Percentiles rank a stretch among this genome's conserved stretches.
These are phyloP conservation scores for Leucopsar rothschildi DNA, from an alignment of 2,113 vertebrate species.

Conservation along the genomic window DNA sequence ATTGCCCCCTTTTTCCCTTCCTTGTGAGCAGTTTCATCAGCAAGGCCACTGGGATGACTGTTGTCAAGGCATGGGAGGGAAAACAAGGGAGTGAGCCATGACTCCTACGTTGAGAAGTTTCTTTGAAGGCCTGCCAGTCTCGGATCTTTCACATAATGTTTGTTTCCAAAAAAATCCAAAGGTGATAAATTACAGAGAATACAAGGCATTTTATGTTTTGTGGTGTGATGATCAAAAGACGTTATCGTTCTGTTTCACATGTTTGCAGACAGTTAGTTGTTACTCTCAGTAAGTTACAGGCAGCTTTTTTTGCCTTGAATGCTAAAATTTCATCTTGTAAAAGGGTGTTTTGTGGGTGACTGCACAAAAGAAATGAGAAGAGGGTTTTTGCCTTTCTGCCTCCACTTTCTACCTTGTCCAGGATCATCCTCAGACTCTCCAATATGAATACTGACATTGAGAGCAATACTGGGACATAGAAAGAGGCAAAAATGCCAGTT, in stretches of 20 bases:
- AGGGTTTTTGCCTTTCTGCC: neutral
- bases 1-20: neutral
- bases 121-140: constrained; percentile 19
- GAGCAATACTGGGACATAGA: neutral
- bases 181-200: constrained; percentile 18
- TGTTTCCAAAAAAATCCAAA: constrained; percentile 22
- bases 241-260: neutral
- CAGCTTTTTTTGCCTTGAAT: neutral
- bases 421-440: neutral
- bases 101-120: neutral
- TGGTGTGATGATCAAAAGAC: constrained; percentile 51
- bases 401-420: neutral
- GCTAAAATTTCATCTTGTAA: neutral
- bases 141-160: constrained; percentile 13
- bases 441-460: neutral
- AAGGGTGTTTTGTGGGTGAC: neutral
- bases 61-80: neutral
- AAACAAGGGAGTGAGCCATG: neutral
- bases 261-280: constrained; percentile 22
- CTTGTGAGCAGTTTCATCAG: neutral
- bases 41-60: neutral
- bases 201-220: constrained; percentile 28
- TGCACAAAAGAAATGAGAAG: neutral
- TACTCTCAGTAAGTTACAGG: neutral
- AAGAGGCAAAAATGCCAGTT: neutral